Conservation (phyloP, 2,888 invertebrate genomes). For the Tipula lateralis region DNA sequence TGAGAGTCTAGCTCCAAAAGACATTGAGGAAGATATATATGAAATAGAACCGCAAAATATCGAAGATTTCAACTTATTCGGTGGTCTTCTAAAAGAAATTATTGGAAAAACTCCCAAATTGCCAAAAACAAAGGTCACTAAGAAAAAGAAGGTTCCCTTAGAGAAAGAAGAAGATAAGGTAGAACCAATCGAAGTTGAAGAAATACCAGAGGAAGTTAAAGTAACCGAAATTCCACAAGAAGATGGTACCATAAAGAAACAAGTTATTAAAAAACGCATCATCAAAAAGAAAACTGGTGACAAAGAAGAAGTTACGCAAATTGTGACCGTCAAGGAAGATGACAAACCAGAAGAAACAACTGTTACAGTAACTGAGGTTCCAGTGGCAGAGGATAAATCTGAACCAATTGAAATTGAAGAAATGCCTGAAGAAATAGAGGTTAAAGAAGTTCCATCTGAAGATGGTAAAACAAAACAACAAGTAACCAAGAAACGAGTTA, state of each 20-base stretch:
- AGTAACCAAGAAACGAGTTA: constrained; percentile 38
- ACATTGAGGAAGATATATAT: constrained; percentile 40
- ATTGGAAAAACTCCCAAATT: constrained; percentile 31
- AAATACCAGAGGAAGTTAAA: constrained; percentile 33
- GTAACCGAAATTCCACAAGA: constrained; percentile 37
- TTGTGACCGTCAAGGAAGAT: constrained; percentile 43
- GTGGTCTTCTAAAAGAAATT: constrained; percentile 31
- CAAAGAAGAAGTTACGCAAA: constrained; percentile 43
- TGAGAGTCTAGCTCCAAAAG: constrained; percentile 43
- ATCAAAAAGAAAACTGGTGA: constrained; percentile 43
- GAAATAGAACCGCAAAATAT: not conserved
- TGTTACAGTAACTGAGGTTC: constrained; percentile 42
- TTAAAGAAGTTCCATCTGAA: constrained; percentile 38
- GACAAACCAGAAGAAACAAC: constrained; percentile 41
- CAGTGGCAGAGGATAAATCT: constrained; percentile 38
- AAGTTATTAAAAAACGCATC: constrained; percentile 42
- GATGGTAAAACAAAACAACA: constrained; percentile 34
- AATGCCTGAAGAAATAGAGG: constrained; percentile 45
- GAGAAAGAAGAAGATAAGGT: constrained; percentile 40
- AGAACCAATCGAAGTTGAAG: constrained; percentile 21
- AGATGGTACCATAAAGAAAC: constrained; percentile 40
- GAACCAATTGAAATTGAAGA: constrained; percentile 37
- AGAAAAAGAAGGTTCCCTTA: constrained; percentile 40
- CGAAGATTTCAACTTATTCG: not conserved
- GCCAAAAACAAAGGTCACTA: constrained; percentile 30